Evolutionary conservation across 2,797 vertebrate genomes (phyloP).

Genomic region (Gobio occitaniae): DNA sequence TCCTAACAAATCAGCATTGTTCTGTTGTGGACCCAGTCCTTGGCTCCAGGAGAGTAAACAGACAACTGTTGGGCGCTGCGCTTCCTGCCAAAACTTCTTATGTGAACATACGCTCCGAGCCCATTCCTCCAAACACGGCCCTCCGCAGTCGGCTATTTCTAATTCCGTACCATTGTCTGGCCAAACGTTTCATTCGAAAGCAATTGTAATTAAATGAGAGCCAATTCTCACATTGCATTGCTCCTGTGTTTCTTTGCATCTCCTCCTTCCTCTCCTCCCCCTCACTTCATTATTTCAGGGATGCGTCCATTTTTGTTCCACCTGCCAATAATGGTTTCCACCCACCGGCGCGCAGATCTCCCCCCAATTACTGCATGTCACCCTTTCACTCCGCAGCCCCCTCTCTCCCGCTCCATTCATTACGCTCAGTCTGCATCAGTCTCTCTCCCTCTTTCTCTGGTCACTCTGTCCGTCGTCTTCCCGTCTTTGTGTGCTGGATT

Average conservation of each 20-base stretch:
- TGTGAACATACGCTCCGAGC: conserved; percentile 50
- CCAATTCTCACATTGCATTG: conserved; percentile 34
- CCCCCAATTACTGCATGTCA: conserved; percentile 75
- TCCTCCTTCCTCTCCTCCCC: conserved; percentile 35
- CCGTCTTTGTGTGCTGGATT: conserved; percentile 66
- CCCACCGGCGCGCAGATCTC: conserved; percentile 65
- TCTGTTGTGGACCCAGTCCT: conserved; percentile 46
- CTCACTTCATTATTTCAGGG: conserved; percentile 59
- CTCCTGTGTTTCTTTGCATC: conserved; percentile 29
- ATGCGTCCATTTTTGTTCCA: conserved; percentile 62
- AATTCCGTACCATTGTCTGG: conserved; percentile 42
- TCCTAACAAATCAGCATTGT: conserved; percentile 65
- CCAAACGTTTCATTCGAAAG: conserved; percentile 48
- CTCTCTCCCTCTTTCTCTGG: conserved; percentile 49
- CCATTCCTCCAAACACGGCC: conserved; percentile 41
- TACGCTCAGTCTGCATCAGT: conserved; percentile 51
- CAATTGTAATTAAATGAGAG: conserved; percentile 59
- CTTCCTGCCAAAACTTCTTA: conserved; percentile 50
- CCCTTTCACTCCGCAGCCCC: conserved; percentile 66
- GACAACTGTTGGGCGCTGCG: conserved; percentile 55
- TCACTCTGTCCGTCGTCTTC: conserved; percentile 49
- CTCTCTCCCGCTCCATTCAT: conserved; percentile 62
- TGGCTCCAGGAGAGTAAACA: conserved; percentile 57
- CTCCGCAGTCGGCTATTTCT: conserved; percentile 53
- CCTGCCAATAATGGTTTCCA: conserved; percentile 66